Conservation (phyloP, 1,140 invertebrate species). For the Rhopalosiphum padi region DNA sequence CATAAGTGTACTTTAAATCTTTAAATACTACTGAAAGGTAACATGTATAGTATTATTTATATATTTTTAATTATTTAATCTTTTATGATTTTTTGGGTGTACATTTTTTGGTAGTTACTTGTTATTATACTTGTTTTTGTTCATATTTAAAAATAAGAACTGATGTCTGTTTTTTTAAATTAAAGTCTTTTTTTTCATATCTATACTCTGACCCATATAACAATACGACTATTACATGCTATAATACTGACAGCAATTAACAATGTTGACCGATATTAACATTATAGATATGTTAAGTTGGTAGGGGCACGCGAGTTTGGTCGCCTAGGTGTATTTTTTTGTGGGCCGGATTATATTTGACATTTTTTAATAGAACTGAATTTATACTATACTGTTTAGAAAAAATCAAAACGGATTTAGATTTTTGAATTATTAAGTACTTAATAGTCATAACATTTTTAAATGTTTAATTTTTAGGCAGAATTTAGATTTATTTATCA, state of each 20-base stretch:
- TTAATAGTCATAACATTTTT: not conserved
- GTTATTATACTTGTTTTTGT: not conserved
- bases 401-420: not conserved
- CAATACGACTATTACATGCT: too few species aligned
- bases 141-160: not conserved
- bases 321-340: too few species aligned
- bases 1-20: too few species aligned
- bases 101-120: not conserved
- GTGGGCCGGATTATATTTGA: not conserved
- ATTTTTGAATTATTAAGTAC: not conserved
- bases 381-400: not conserved
- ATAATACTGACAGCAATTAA: too few species aligned
- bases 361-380: not conserved
- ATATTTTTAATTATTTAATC: not conserved
- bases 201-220: not conserved
- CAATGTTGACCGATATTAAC: too few species aligned
- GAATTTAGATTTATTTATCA: not conserved
- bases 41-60: too few species aligned
- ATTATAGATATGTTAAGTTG: too few species aligned
- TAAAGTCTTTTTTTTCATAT: not conserved
- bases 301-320: too few species aligned
- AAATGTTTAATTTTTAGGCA: not conserved
- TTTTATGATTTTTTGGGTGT: not conserved
- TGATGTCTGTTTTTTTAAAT: not conserved
- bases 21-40: too few species aligned